A percentile compares a stretch with the other conserved stretches of the same genome.
Evolutionary conservation across 2,888 invertebrate genomes (phyloP).

Genomic region (Lottia scabra): DNA sequence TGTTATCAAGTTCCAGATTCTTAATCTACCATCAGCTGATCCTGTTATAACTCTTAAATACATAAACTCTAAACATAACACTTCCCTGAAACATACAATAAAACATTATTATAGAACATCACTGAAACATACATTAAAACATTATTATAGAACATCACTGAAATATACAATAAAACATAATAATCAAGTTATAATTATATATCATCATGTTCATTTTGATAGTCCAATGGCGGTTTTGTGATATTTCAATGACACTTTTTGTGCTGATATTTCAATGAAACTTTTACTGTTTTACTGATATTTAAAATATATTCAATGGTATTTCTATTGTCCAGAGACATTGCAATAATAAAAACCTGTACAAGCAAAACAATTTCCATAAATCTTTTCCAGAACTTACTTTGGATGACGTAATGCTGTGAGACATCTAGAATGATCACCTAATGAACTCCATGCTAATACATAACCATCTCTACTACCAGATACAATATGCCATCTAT

Average conservation of each 20-base stretch:
- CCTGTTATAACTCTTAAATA: constrained; percentile 68
- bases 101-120: too few species aligned
- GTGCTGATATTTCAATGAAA: too few species aligned
- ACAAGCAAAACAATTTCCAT: too few species aligned
- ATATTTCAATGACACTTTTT: too few species aligned
- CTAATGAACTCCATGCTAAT: constrained; percentile 66
- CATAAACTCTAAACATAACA: constrained; percentile 66
- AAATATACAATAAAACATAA: constrained; percentile 13
- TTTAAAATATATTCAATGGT: too few species aligned
- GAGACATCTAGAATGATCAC: constrained; percentile 63
- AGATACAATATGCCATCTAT: constrained; percentile 68
- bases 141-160: constrained; percentile 26
- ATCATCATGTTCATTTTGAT: too few species aligned
- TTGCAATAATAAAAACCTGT: too few species aligned
- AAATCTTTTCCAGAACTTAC: constrained; percentile 42
- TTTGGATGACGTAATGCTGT: constrained; percentile 67
- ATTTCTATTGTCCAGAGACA: too few species aligned
- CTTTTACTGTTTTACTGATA: too few species aligned
- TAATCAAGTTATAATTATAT: too few species aligned
- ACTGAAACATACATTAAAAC: constrained; percentile 32
- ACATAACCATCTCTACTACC: constrained; percentile 66
- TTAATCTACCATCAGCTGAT: constrained; percentile 65
- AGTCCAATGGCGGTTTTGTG: too few species aligned
- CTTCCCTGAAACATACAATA: constrained; percentile 54
- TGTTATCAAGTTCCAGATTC: constrained; percentile 68